Conservation (phyloP, 2,888 invertebrate genomes). For the Catotricha subobsoleta region DNA sequence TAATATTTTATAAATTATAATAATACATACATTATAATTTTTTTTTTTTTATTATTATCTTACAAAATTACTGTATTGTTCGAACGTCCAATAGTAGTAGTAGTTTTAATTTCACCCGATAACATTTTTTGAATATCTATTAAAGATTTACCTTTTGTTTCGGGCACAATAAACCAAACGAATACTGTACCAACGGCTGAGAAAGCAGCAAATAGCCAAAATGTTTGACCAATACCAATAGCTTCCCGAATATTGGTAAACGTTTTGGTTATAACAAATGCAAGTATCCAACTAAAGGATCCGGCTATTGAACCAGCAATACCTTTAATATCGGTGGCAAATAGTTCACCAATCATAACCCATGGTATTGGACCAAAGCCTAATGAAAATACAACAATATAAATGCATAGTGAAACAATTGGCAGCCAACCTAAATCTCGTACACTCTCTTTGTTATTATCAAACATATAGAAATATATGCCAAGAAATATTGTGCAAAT, state of each 20-base stretch:
- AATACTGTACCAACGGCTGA: conserved; percentile 47
- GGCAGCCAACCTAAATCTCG: conserved; percentile 51
- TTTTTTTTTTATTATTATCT: background rate
- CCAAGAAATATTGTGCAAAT: conserved; percentile 50
- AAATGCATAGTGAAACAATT: conserved; percentile 50
- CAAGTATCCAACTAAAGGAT: conserved; percentile 66
- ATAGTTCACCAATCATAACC: conserved; percentile 55
- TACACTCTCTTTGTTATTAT: background rate
- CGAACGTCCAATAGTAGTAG: background rate
- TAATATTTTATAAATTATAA: no score
- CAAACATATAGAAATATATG: conserved; percentile 40
- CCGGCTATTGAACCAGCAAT: conserved; percentile 61
- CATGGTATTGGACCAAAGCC: conserved; percentile 73
- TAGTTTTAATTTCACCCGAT: conserved; percentile 12
- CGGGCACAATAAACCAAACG: conserved; percentile 41
- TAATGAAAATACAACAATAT: conserved; percentile 62
- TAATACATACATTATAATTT: no score
- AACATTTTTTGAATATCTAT: conserved; percentile 24
- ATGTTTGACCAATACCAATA: conserved; percentile 44
- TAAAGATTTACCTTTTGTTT: conserved; percentile 34
- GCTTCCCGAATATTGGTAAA: conserved; percentile 38
- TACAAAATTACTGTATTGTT: background rate
- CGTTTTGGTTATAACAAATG: conserved; percentile 62
- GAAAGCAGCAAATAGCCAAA: conserved; percentile 54
- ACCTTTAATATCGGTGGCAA: conserved; percentile 60